A percentile compares a stretch with the other conserved stretches of the same genome.
Conservation (phyloP, 2,888 invertebrate species). For the Matsumyia berberina region DNA sequence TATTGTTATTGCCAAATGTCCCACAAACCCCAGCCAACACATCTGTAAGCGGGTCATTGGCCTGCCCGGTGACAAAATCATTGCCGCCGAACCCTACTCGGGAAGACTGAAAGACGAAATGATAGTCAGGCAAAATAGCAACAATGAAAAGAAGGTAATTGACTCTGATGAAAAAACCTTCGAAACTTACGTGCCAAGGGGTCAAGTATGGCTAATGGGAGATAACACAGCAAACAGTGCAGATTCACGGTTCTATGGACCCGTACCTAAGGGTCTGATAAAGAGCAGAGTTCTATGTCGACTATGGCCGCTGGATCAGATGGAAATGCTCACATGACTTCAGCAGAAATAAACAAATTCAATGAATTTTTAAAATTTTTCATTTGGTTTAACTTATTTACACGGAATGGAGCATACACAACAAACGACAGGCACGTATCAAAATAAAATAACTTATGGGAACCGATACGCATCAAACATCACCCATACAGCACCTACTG, state of each 20-base stretch:
- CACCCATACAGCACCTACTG: background rate
- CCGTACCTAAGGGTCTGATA: conserved; percentile 94
- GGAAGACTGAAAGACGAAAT: conserved; percentile 36
- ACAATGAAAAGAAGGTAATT: background rate
- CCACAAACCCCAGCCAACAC: conserved; percentile 91
- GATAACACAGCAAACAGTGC: conserved; percentile 93
- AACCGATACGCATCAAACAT: conserved; percentile 17
- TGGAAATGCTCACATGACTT: conserved; percentile 73
- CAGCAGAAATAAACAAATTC: background rate
- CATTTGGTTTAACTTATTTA: conserved; percentile 71
- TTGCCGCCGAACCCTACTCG: conserved; percentile 27
- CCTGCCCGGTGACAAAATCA: conserved; percentile 89
- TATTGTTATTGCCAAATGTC: conserved; percentile 93
- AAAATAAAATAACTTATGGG: conserved; percentile 37
- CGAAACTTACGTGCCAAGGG: conserved; percentile 89
- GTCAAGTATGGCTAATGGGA: conserved; percentile 96
- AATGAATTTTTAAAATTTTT: background rate
- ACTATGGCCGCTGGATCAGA: conserved; percentile 89
- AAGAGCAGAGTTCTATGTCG: conserved; percentile 92
- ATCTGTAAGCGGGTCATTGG: conserved; percentile 94
- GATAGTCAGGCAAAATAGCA: conserved; percentile 69
- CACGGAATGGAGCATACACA: conserved; percentile 71
- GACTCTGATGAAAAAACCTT: conserved; percentile 18
- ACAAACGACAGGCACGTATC: conserved; percentile 32
- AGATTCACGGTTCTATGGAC: conserved; percentile 94